Conservation (phyloP, 2,888 invertebrate genomes). For the Drosophila affinis region DNA sequence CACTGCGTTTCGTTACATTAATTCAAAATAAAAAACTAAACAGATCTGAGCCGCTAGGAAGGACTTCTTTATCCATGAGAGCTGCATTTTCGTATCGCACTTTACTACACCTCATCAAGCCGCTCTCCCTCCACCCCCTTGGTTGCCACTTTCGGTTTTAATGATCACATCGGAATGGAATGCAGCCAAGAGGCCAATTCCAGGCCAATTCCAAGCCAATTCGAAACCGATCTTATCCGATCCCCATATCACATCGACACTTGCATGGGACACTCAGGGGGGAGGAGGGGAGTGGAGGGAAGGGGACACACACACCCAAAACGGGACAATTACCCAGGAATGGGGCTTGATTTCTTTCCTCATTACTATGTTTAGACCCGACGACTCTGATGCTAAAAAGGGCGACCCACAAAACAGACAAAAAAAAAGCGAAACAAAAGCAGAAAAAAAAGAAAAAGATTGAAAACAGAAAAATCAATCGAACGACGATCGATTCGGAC, state of each 20-base stretch:
- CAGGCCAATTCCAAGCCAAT: slow-evolving; percentile 5
- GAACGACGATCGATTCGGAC: slow-evolving; percentile 27
- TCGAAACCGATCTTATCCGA: slow-evolving; percentile 6
- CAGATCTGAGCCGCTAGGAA: too few relatives aligned
- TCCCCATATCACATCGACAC: slow-evolving; percentile 17
- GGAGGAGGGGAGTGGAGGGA: too few relatives aligned
- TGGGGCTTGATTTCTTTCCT: slow-evolving; percentile 54
- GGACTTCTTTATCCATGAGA: too few relatives aligned
- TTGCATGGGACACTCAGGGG: slow-evolving; percentile 61
- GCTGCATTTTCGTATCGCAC: not conserved
- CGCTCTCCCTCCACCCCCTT: not conserved
- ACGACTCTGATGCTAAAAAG: slow-evolving; percentile 39
- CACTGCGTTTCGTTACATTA: slow-evolving; percentile 14
- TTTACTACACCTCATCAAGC: not conserved
- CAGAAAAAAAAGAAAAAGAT: slow-evolving; percentile 35
- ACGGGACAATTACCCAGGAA: slow-evolving; percentile 52
- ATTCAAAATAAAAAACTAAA: too few relatives aligned
- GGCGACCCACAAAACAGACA: slow-evolving; percentile 44
- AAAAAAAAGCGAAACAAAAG: slow-evolving; percentile 28
- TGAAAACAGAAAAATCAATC: slow-evolving; percentile 45
- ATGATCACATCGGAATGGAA: slow-evolving; percentile 36
- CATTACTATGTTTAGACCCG: slow-evolving; percentile 62
- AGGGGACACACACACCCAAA: slow-evolving; percentile 53
- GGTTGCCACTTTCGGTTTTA: slow-evolving; percentile 38
- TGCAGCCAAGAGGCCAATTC: slow-evolving; percentile 12